phyloP scores from a whole-genome alignment of 2,888 invertebrate species.

The Drosophila neotestacea region DNA sequence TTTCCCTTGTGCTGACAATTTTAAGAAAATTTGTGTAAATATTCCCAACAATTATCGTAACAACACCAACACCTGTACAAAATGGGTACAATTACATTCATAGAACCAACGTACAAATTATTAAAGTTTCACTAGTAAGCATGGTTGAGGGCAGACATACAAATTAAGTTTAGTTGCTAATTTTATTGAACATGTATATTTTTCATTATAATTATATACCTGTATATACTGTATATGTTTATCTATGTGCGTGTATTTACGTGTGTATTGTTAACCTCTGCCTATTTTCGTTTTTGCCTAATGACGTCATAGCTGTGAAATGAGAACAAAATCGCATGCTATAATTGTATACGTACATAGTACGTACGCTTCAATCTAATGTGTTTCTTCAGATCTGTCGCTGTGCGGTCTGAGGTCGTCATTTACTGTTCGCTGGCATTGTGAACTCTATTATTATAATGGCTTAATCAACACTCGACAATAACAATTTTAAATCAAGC shows the following conservation, averaged over 20 bases:
- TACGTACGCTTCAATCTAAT: neutral
- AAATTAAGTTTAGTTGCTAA: neutral
- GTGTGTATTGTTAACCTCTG: neutral
- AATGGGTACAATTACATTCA: neutral
- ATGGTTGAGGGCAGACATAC: neutral
- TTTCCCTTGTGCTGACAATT: neutral
- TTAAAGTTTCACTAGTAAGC: neutral
- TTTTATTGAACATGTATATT: too few relatives aligned
- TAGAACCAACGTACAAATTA: neutral
- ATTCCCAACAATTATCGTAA: neutral
- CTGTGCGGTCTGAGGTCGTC: constrained; percentile 6
- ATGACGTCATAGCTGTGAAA: constrained; percentile 46
- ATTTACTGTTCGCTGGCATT: constrained; percentile 1
- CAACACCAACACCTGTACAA: neutral
- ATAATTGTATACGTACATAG: neutral
- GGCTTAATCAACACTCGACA: constrained; percentile 20
- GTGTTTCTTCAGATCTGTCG: constrained; percentile 15
- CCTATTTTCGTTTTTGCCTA: constrained; percentile 16
- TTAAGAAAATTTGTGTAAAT: neutral
- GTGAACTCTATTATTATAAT: constrained; percentile 14
- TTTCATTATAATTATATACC: neutral
- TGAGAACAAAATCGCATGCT: constrained; percentile 11
- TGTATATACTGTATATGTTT: neutral
- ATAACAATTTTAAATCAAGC: constrained; percentile 13
- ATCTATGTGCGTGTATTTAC: neutral